Base-by-base conservation (phyloP, 1,140 invertebrate genomes). In the Rhysida immarginata region DNA sequence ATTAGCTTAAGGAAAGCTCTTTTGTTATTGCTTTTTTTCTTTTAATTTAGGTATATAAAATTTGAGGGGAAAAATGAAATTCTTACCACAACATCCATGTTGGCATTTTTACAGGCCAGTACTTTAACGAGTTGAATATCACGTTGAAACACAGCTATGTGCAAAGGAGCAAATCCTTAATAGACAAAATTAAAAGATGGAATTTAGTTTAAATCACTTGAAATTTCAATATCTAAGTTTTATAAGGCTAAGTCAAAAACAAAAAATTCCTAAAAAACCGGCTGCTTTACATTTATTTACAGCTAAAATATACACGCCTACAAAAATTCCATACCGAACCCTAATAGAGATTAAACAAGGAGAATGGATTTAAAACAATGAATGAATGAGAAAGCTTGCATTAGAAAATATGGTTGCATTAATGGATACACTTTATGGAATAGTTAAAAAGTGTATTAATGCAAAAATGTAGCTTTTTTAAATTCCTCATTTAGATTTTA, bases 111-210 rank as follows among this genome's bases (percentile, higher is more conserved):
- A 2, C 60, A 55, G 20, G 64, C 23, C 23, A 66, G 49, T 3
- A 51, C 13, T 16, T 59, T 51, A 1, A 65, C 61, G 18, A 61
- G 57, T 11, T 59, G 53, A 11, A 60, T 48, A 35, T 66, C 58
- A 2, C 60, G 62, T 20, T 58, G 61, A 16, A 58, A 51, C 5
- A 68, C 64, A 24, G 66, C 65, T 41, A 61, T 44, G 51, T 68
- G 66, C n/a, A 67, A 53, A 1, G 65, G 64, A 14, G 65, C 59
- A 24, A 67, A 56, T 2, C 65, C 64, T 65, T 26, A 51, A 51
- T 13, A 27, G 24, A 27, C 49, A 46, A 20, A 23, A 46, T 46
- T 46, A 18, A 8, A 13, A 3, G 20, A 5, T 46, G 20, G 5
- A 23, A 5, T 23, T 46, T 46, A 13, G 5, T 46, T 16, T 8